These are phyloP conservation scores for Oenanthe melanoleuca DNA, from an alignment of 2,113 vertebrate genomes.

Conservation along the genomic window DNA sequence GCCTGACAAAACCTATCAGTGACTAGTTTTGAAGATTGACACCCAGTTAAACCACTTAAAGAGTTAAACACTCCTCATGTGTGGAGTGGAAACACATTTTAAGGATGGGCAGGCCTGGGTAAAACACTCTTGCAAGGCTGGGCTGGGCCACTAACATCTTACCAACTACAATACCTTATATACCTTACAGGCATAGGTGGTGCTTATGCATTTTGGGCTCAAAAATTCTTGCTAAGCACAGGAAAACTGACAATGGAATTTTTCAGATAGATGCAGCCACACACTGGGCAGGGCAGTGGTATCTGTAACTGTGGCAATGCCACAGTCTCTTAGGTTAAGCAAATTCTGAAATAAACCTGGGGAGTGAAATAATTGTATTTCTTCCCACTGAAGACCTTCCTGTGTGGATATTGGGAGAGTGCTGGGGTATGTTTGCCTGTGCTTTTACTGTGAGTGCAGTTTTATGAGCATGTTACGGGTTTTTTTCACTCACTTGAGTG, in stretches of 20 bases:
- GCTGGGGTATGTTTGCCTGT: background rate
- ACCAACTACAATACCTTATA: background rate
- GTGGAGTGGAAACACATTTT: too few species aligned
- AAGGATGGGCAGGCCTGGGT: too few species aligned
- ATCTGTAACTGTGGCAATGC: background rate
- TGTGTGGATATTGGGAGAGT: background rate
- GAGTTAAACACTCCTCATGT: too few species aligned
- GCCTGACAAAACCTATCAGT: too few species aligned
- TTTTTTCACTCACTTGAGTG: background rate
- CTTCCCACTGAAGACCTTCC: background rate
- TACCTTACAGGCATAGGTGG: background rate
- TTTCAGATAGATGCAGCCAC: background rate
- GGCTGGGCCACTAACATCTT: too few species aligned
- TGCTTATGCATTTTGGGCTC: background rate
- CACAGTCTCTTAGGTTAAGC: background rate
- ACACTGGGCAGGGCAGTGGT: background rate
- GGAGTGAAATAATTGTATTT: background rate
- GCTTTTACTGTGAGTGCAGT: background rate
- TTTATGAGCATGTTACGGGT: background rate
- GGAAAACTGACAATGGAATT: background rate
- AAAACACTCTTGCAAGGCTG: too few species aligned
- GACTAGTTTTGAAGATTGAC: too few species aligned
- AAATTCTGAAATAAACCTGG: conserved; percentile 6
- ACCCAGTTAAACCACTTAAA: too few species aligned
- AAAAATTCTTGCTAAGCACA: background rate